Evolutionary conservation across 2,888 invertebrate genomes (phyloP).

Genomic region (Ormyrus labotus): DNA sequence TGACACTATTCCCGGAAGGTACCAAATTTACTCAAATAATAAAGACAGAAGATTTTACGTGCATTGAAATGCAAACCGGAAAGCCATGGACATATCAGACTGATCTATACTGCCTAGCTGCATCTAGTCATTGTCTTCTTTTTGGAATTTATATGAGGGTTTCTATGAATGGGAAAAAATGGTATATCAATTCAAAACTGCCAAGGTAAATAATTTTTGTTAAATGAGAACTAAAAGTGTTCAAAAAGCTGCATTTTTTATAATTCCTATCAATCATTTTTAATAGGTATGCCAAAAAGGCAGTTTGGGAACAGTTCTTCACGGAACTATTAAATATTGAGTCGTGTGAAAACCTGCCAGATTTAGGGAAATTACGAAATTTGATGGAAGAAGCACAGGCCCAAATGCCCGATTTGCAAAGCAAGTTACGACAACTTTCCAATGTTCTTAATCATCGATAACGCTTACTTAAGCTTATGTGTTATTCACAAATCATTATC

Average conservation of each 20-base stretch:
- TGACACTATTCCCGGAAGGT: constrained; percentile 87
- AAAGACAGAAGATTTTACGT: constrained; percentile 87
- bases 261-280: background rate
- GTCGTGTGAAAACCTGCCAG: constrained; percentile 86
- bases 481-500: constrained; percentile 32
- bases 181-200: constrained; percentile 84
- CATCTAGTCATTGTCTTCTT: constrained; percentile 90
- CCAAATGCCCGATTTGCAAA: constrained; percentile 66
- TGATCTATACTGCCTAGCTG: constrained; percentile 92
- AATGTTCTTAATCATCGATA: constrained; percentile 74
- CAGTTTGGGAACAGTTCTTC: constrained; percentile 89
- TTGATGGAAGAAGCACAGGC: constrained; percentile 71
- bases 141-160: constrained; percentile 94
- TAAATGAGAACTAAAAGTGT: background rate
- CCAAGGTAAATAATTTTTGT: constrained; percentile 78
- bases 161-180: constrained; percentile 80
- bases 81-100: constrained; percentile 96
- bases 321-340: constrained; percentile 88
- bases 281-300: constrained; percentile 82
- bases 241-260: background rate
- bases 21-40: constrained; percentile 87
- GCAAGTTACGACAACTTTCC: constrained; percentile 69
- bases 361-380: constrained; percentile 79
- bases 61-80: constrained; percentile 93
- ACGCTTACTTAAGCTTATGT: constrained; percentile 65